Conservation (phyloP, 2,888 invertebrate genomes). For the Watsonalla cultraria region DNA sequence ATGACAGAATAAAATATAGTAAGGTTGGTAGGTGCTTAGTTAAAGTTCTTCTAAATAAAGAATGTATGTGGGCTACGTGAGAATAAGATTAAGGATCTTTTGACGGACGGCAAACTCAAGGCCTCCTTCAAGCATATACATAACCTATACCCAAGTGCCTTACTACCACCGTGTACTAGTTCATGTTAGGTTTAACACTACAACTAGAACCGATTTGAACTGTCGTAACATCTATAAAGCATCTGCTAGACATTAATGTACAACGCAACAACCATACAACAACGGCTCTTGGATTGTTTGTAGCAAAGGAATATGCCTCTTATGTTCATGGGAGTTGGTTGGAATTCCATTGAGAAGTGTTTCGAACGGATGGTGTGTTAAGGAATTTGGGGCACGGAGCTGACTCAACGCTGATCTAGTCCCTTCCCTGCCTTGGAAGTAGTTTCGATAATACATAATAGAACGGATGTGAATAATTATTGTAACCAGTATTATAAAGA, state of each 20-base stretch:
- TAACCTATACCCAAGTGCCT: too few species aligned
- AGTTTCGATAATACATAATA: slow-evolving; percentile 32
- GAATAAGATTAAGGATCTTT: too few species aligned
- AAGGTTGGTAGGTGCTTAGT: too few species aligned
- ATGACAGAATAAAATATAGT: too few species aligned
- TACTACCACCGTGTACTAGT: too few species aligned
- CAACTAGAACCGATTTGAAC: neutral
- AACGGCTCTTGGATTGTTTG: slow-evolving; percentile 43
- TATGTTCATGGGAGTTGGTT: slow-evolving; percentile 30
- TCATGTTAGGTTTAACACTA: neutral
- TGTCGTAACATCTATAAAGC: slow-evolving; percentile 29
- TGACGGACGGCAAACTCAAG: too few species aligned
- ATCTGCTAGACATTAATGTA: slow-evolving; percentile 59
- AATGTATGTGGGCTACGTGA: too few species aligned
- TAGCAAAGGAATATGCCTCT: slow-evolving; percentile 31
- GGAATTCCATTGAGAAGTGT: slow-evolving; percentile 34
- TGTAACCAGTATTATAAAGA: neutral
- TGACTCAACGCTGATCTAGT: slow-evolving; percentile 72
- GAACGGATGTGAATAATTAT: neutral
- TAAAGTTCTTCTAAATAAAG: too few species aligned
- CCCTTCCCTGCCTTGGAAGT: slow-evolving; percentile 60
- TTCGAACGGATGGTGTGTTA: slow-evolving; percentile 58
- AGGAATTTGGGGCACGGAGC: slow-evolving; percentile 74
- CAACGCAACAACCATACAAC: slow-evolving; percentile 49
- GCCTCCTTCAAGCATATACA: too few species aligned